Conservation (phyloP, 2,113 vertebrate genomes). For the Rhinolophus ferrumequinum region DNA sequence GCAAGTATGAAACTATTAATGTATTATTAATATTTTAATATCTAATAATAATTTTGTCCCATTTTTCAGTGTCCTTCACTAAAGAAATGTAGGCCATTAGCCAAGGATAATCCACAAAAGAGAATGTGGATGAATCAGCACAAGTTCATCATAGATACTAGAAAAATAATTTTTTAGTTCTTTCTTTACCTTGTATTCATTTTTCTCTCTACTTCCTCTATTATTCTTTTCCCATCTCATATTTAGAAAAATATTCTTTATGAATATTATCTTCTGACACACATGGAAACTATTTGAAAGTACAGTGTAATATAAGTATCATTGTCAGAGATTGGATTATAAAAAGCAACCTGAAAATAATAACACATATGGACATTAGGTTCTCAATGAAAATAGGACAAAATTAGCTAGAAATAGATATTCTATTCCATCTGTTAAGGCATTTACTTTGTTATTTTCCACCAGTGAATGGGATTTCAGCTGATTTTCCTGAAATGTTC, state of each 20-base stretch:
- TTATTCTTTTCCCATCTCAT: neutral
- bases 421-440: neutral
- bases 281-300: conserved; percentile 46
- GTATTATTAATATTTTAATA: conserved; percentile 45
- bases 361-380: neutral
- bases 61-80: conserved; percentile 36
- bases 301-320: conserved; percentile 2
- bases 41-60: conserved; percentile 33
- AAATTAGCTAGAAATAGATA: neutral
- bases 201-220: neutral
- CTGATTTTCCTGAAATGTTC: conserved; percentile 3
- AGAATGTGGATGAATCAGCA: neutral
- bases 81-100: neutral
- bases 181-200: neutral
- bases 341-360: conserved; percentile 33
- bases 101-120: neutral
- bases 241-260: conserved; percentile 28
- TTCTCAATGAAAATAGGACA: conserved; percentile 8
- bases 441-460: conserved; percentile 12
- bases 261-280: conserved; percentile 52
- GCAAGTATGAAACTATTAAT: conserved; percentile 83
- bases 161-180: neutral
- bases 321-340: neutral
- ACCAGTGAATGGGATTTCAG: neutral
- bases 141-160: conserved; percentile 14